Evolutionary conservation across 2,113 vertebrate genomes (phyloP).

Genomic region (Megaleporinus macrocephalus): DNA sequence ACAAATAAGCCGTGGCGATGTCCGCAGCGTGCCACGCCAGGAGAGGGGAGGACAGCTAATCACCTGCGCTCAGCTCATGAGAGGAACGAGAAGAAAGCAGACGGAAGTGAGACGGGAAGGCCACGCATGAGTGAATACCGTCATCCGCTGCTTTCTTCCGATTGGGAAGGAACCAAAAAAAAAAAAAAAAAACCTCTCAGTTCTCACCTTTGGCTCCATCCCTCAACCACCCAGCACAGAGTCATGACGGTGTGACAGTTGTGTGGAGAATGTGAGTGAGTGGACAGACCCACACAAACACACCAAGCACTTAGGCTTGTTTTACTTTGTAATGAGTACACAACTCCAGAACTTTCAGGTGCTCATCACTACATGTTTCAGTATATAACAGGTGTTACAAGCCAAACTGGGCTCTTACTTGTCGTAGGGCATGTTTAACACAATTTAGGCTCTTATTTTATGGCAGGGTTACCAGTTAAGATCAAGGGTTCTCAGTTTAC

Average conservation of each 20-base stretch:
- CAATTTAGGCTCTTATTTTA: too few species aligned
- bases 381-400: too few species aligned
- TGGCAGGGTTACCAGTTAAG: too few species aligned
- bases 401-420: too few species aligned
- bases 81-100: conserved; percentile 11
- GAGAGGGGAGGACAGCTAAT: conserved; percentile 68
- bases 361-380: too few species aligned
- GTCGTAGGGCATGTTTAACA: too few species aligned
- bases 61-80: conserved; percentile 39
- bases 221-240: background rate
- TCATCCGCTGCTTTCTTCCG: background rate
- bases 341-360: too few species aligned
- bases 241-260: conserved; percentile 8
- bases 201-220: conserved; percentile 37
- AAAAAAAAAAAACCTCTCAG: conserved; percentile 44
- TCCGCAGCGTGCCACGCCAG: conserved; percentile 60
- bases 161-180: conserved; percentile 18
- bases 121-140: conserved; percentile 44
- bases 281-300: background rate
- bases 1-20: conserved; percentile 83
- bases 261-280: conserved; percentile 5
- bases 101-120: conserved; percentile 21
- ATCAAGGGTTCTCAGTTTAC: too few species aligned
- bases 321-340: too few species aligned
- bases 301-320: too few species aligned